Evolutionary conservation across 2,888 invertebrate species (phyloP).

Genomic region (Eupithecia pulchellata): DNA sequence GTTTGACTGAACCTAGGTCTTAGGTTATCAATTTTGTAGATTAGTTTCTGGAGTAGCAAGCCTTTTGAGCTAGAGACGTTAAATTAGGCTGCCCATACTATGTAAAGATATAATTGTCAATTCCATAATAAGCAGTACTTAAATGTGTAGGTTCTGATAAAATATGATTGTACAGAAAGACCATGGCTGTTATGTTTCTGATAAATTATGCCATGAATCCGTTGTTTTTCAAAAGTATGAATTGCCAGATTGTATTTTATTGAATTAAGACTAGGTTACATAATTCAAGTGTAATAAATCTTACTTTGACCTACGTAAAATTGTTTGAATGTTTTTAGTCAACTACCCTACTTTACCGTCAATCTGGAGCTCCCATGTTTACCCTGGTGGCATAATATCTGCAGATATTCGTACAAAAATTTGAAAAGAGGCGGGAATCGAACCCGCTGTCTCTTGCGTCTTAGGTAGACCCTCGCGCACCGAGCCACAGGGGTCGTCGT

Average conservation of each 20-base stretch:
- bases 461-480: no score
- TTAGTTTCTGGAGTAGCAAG: constrained; percentile 2
- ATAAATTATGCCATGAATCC: constrained; percentile 21
- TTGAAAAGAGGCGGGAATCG: no score
- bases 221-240: constrained; percentile 18
- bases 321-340: constrained; percentile 4
- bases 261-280: constrained; percentile 26
- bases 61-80: not conserved
- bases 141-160: not conserved
- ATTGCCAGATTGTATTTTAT: constrained; percentile 32
- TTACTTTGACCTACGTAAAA: constrained; percentile 24
- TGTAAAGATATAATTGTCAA: not conserved
- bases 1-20: constrained; percentile 48
- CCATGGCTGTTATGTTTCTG: constrained; percentile 18
- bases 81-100: not conserved
- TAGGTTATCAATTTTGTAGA: constrained; percentile 22
- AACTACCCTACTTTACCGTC: not conserved
- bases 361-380: no score
- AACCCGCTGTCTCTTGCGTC: no score
- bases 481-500: no score
- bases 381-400: no score
- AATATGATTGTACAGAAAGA: constrained; percentile 5
- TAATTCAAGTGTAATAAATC: constrained; percentile 40
- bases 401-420: no score
- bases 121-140: not conserved